A percentile compares a stretch with the other conserved stretches of the same genome.
phyloP scores from a whole-genome alignment of 1,140 invertebrate genomes.

The Cyrtorhinus lividipennis region DNA sequence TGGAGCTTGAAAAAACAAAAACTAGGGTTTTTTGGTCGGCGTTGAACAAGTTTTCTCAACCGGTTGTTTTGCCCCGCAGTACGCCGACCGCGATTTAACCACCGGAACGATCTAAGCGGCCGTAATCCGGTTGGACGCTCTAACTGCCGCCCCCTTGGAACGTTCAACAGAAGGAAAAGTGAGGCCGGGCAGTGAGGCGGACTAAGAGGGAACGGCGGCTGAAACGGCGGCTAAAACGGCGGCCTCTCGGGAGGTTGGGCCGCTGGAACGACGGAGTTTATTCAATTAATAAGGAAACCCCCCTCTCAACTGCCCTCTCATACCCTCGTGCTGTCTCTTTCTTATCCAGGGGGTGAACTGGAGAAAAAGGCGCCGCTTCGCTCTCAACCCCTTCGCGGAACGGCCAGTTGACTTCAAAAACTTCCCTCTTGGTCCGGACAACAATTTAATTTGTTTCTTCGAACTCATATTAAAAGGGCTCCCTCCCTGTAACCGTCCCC shows the following conservation, averaged over 20 bases:
- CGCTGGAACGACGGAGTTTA: not conserved
- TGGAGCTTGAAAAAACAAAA: too few relatives aligned
- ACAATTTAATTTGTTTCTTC: slow-evolving; percentile 9
- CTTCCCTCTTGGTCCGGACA: slow-evolving; percentile 6
- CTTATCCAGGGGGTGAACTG: not conserved
- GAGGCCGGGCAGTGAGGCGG: not conserved
- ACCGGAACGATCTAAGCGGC: not conserved
- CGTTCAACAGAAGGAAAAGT: not conserved
- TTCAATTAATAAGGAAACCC: slow-evolving; percentile 4
- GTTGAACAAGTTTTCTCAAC: not conserved
- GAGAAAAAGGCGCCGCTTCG: not conserved
- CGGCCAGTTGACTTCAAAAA: slow-evolving; percentile 8
- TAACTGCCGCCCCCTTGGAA: too few relatives aligned
- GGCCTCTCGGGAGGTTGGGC: not conserved
- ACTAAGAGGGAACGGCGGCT: not conserved
- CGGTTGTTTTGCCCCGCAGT: not conserved
- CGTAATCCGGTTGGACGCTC: not conserved
- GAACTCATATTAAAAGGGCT: slow-evolving; percentile 6
- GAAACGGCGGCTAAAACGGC: not conserved
- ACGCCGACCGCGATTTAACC: not conserved
- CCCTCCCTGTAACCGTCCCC: not conserved
- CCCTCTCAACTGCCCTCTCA: too few relatives aligned
- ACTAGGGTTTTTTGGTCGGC: too few relatives aligned
- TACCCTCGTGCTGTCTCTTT: too few relatives aligned
- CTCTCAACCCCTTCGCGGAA: too few relatives aligned